A percentile compares a stretch with the other conserved stretches of the same genome.
Evolutionary conservation across 2,797 vertebrate genomes (phyloP).

Genomic region (Pipistrellus pipistrellus): DNA sequence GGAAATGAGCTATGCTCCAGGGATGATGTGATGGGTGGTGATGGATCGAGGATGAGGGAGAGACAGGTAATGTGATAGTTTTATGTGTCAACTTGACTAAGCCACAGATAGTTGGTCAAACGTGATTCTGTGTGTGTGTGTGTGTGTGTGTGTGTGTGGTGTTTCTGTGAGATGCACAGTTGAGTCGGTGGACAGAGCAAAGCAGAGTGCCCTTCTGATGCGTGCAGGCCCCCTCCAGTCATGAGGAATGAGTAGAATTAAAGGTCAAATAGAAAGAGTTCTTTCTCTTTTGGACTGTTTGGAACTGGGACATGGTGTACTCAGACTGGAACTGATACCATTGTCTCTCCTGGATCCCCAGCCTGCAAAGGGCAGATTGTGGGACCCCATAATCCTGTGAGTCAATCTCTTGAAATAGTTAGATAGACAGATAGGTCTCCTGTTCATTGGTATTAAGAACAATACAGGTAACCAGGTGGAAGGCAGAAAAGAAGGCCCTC

Average conservation of each 20-base stretch:
- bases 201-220: background rate
- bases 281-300: background rate
- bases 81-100: background rate
- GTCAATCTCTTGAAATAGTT: background rate
- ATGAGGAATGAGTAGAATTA: background rate
- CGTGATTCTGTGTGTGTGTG: background rate
- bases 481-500: background rate
- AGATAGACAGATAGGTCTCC: background rate
- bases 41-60: background rate
- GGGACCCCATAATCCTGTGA: rapidly evolving
- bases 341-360: background rate
- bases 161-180: background rate
- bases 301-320: background rate
- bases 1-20: background rate
- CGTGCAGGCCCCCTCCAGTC: background rate
- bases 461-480: background rate
- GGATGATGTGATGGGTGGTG: no score
- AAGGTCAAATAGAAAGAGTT: background rate
- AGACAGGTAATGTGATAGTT: background rate
- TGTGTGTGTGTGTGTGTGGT: background rate
- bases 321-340: no score
- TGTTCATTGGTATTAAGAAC: background rate
- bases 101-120: background rate
- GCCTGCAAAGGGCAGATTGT: background rate
- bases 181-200: no score